Conservation (phyloP, 2,888 invertebrate species). For the Hymenopus coronatus region DNA sequence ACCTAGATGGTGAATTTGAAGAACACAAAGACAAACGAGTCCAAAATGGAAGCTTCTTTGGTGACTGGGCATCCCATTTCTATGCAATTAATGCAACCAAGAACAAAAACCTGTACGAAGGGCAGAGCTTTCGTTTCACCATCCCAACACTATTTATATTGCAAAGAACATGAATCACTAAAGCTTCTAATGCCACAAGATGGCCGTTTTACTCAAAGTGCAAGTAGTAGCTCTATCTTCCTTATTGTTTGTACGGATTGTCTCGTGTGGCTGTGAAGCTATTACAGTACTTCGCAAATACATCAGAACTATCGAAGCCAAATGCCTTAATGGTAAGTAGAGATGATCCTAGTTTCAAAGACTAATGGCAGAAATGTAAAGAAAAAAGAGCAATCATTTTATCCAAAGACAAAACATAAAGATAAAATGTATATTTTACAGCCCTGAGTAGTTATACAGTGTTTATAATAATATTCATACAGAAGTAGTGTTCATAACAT, state of each 20-base stretch:
- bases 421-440: not conserved
- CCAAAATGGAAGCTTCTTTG: no score
- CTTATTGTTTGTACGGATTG: not conserved
- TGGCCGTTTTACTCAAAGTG: not conserved
- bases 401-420: not conserved
- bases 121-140: not conserved
- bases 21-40: no score
- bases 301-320: not conserved
- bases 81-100: no score
- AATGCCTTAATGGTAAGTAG: not conserved
- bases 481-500: not conserved
- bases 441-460: constrained; percentile 19
- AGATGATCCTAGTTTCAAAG: not conserved
- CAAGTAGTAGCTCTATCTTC: not conserved
- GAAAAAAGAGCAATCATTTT: not conserved
- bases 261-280: not conserved
- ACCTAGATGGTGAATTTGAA: no score
- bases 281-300: not conserved
- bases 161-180: not conserved
- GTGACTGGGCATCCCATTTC: no score
- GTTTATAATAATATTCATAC: constrained; percentile 1
- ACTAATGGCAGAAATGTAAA: not conserved
- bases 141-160: not conserved
- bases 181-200: not conserved
- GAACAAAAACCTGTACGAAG: no score